Conservation (phyloP, 2,888 invertebrate genomes). For the Platypus cylindrus region DNA sequence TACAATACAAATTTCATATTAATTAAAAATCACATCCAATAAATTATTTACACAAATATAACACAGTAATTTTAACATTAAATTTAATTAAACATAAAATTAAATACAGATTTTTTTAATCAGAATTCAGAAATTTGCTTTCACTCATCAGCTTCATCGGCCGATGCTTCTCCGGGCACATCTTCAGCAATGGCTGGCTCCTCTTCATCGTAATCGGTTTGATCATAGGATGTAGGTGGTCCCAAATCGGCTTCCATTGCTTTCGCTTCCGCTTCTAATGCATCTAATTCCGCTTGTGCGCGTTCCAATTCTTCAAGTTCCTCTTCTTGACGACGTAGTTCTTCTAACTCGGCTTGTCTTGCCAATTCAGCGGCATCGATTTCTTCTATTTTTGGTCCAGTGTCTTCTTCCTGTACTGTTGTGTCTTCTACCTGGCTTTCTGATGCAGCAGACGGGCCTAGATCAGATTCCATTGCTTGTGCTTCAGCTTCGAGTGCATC, state of each 20-base stretch:
- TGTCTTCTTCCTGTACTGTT: conserved; percentile 32
- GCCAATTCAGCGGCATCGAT: conserved; percentile 12
- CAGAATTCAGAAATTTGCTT: conserved; percentile 1
- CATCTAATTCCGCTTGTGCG: conserved; percentile 21
- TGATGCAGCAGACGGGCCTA: conserved; percentile 16
- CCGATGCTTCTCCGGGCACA: conserved; percentile 18
- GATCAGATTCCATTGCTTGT: conserved; percentile 20
- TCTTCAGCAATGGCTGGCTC: conserved; percentile 25
- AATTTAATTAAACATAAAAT: conserved; percentile 6
- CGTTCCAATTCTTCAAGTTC: conserved; percentile 21
- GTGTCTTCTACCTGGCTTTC: conserved; percentile 29
- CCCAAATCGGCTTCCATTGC: conserved; percentile 15
- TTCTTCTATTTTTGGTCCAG: conserved; percentile 32
- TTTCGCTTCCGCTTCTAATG: conserved; percentile 21
- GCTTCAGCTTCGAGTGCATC: conserved; percentile 26
- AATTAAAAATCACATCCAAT: too few species aligned
- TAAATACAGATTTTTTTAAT: too few species aligned
- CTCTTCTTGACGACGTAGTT: conserved; percentile 36
- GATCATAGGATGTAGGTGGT: conserved; percentile 10
- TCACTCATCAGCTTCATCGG: conserved; percentile 18
- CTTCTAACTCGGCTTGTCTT: conserved; percentile 25
- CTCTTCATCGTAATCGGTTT: conserved; percentile 17
- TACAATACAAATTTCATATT: too few species aligned
- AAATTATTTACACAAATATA: too few species aligned
- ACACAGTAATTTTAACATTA: too few species aligned